Base-by-base conservation (phyloP, 2,113 vertebrate genomes). In the Catharus fuscescens region DNA sequence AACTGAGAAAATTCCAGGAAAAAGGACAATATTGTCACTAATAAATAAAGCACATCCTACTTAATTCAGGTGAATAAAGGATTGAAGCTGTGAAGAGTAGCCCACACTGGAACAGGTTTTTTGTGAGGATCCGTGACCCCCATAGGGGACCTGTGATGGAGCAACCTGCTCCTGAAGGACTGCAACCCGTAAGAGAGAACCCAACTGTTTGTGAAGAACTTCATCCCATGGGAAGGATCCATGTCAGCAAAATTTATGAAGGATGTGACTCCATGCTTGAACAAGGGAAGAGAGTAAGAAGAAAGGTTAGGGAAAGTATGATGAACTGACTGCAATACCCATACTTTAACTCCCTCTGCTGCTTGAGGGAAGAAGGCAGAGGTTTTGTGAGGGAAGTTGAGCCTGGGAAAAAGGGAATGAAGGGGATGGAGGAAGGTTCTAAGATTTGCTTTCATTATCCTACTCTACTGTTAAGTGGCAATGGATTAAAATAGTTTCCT, bases 281-380 rank as follows among this genome's bases (percentile, higher is more conserved):
- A 8, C 11, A 57, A 5, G 5, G 7, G 25, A 74, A 64, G 14
- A 47, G 9, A 31, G 3, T 29, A 16, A 67, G 15, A 29, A 61
- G 29, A 59, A 82, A 57, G 7, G 8, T 45, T 10, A 7, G 23
- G 21, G 3, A 60, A 61, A 8, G 1, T 32, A 2, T 45, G 25
- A 40, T 29, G 12, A 56, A 32, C 23, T 48, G 23, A 77, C 17
- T 53, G 12, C 4, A 34, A 34, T 6, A 8, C 2, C 10, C 4
- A 32, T 34, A 34, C 7, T 15, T 24, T 21, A 25, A 12, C 4
- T 3, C 0, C 1, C 25, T 72, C 13, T 5, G 1, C 6, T 32
- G 1, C 38, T 29, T 21, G 5, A 19, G 13, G 16, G 14, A 7
- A 67, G 4, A 54, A 61, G 24, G 24, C 6, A 54, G 20, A 47